Evolutionary conservation across 2,113 vertebrate species (phyloP), one percentile per base, ranked within the genome.

Genomic region (Donacobius atricapilla): DNA sequence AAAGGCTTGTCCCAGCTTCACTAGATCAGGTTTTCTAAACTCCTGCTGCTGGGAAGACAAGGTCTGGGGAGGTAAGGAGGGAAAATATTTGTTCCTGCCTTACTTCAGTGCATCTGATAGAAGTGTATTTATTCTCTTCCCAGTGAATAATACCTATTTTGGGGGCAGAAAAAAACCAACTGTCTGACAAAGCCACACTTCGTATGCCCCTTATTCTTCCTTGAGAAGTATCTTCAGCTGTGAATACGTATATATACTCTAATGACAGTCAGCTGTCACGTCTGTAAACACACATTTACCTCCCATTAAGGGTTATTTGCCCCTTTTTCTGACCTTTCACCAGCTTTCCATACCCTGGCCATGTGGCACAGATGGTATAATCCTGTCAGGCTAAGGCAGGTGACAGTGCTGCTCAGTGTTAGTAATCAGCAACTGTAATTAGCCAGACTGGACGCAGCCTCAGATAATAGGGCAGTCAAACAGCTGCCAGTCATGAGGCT

Each of bases 371-470:
- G 98, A 99, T 99, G 98, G 98, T 98, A 98, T 97, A 96, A 98
- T 98, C 98, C 98, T 98, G 98, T 98, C 98, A 98, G 97, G 97
- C 96, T 94, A 95, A 96, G 96, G 99, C 99, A 99, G 99, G 98
- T 99, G 98, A 98, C 95, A 96, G 97, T 88, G 94, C 95, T 90
- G 95, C 97, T 98, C 96, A 96, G 97, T 98, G 97, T 98, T 98
- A 98, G 98, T 98, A 98, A 98, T 99, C 98, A 98, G 98, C 96
- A 98, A 97, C 98, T 99, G 97, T 98, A 99, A 99, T 99, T 99
- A 99, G 98, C 97, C 95, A 95, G 98, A 95, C 98, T 98, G 98
- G 97, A 98, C 97, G 51, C 96, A 97, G 97, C 83, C 97, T 97
- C 97, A 97, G 98, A 98, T 98, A 98, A 98, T 98, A 96, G 97